Conservation (phyloP, 2,113 vertebrate species). For the Aplodontia rufa region DNA sequence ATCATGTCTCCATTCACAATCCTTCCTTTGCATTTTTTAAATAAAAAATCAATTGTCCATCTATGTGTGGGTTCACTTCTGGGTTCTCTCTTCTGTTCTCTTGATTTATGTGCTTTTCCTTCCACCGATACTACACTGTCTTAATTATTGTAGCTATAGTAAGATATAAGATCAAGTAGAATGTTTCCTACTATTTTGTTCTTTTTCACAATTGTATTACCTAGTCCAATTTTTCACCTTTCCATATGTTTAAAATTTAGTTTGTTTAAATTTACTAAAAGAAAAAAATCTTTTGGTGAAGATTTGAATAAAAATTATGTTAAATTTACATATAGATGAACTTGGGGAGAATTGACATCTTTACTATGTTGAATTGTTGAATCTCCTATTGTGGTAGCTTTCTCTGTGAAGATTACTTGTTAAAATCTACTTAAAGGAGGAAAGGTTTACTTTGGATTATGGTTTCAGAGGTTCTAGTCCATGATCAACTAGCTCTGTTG, state of each 20-base stretch:
- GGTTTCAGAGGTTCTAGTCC: no score
- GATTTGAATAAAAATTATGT: not conserved
- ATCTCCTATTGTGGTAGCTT: no score
- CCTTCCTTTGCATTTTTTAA: not conserved
- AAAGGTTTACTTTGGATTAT: no score
- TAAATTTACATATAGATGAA: not conserved
- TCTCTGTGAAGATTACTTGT: no score
- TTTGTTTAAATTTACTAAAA: not conserved
- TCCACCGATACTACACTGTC: not conserved
- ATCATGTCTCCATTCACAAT: not conserved
- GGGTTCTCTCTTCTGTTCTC: not conserved
- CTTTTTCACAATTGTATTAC: not conserved
- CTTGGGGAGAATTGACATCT: no score
- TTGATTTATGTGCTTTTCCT: no score
- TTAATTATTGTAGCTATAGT: not conserved
- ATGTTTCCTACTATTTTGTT: not conserved
- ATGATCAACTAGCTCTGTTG: no score
- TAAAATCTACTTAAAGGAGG: no score
- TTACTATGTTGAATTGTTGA: no score
- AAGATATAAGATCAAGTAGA: not conserved
- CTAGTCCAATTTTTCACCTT: not conserved
- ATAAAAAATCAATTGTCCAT: not conserved
- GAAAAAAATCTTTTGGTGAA: not conserved
- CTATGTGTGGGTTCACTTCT: not conserved
- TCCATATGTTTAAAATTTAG: not conserved